These are phyloP conservation scores for Chaunax sp. DNA, from an alignment of 2,797 vertebrate species.

Conservation along the genomic window DNA sequence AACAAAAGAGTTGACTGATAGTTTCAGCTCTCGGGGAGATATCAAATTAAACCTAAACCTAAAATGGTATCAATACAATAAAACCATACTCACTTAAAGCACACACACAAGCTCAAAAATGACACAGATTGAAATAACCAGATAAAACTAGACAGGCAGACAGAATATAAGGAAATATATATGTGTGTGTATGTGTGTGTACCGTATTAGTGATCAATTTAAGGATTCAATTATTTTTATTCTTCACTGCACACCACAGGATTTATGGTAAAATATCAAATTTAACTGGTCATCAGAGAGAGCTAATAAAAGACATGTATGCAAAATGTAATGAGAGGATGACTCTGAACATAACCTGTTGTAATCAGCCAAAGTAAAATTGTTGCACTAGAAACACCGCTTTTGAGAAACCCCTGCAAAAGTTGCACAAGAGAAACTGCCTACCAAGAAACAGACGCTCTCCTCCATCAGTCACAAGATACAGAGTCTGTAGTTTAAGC, in stretches of 20 bases:
- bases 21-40: neutral
- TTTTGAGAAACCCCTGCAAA: constrained; percentile 41
- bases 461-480: neutral
- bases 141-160: neutral
- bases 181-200: too few relatives aligned
- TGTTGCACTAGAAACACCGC: constrained; percentile 25
- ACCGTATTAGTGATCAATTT: neutral
- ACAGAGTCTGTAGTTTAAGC: too few relatives aligned
- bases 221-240: neutral
- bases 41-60: neutral
- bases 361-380: constrained; percentile 13
- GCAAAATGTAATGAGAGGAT: neutral
- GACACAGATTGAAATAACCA: neutral
- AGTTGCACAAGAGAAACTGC: constrained; percentile 37
- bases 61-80: neutral
- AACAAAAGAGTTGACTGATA: neutral
- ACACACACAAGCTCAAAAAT: too few relatives aligned
- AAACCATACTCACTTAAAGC: too few relatives aligned
- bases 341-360: neutral
- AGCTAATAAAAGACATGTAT: neutral
- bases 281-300: neutral
- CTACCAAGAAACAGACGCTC: neutral
- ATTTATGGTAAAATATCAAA: neutral
- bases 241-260: neutral
- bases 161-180: too few relatives aligned